Evolutionary conservation across 2,113 vertebrate genomes (phyloP).

Genomic region (Eulemur macaco): DNA sequence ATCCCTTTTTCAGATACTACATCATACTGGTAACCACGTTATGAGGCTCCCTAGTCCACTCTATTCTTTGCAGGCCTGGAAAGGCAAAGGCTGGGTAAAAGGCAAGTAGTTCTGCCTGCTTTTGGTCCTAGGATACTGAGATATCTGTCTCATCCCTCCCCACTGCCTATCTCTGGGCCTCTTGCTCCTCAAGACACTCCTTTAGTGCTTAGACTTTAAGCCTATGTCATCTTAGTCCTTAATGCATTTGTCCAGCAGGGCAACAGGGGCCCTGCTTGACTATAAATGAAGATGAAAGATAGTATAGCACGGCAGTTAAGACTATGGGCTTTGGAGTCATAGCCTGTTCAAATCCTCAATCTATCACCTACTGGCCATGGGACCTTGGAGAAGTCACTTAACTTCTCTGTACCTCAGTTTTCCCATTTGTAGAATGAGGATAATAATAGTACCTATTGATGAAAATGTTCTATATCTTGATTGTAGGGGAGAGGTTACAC

Average conservation of each 20-base stretch:
- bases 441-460: background rate
- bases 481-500: background rate
- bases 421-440: background rate
- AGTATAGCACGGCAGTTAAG: background rate
- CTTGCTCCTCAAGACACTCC: background rate
- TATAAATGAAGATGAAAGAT: background rate
- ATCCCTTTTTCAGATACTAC: slow-evolving; percentile 26
- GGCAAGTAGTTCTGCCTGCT: background rate
- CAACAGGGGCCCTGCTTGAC: background rate
- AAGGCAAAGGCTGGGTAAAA: background rate
- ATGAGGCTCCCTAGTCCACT: background rate
- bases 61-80: background rate
- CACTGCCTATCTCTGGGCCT: background rate
- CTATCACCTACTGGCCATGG: background rate
- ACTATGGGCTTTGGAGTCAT: background rate
- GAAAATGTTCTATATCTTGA: slow-evolving; percentile 11
- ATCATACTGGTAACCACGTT: background rate
- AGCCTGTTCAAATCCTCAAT: slow-evolving; percentile 10
- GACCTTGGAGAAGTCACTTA: background rate
- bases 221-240: background rate
- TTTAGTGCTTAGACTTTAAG: slow-evolving; percentile 3
- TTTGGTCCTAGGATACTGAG: background rate
- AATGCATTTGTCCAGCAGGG: background rate
- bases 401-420: background rate
- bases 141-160: background rate